Evolutionary conservation across 2,888 invertebrate species (phyloP), one percentile per base, ranked within the genome.

Genomic region (Alcis repandata): DNA sequence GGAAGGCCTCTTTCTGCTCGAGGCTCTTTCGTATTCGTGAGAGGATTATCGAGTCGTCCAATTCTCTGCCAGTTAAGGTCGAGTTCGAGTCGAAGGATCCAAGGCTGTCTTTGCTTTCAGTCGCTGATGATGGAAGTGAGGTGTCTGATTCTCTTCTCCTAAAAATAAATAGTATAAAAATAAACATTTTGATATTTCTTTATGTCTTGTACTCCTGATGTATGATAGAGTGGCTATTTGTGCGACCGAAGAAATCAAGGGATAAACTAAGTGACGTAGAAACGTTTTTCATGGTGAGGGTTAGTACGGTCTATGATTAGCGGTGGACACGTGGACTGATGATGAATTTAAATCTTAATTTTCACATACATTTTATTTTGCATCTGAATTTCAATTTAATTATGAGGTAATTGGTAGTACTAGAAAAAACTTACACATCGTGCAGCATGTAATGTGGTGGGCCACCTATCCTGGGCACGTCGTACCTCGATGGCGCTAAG

Each of bases 1-100:
- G 94, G 88, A 98, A 98, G 79, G 98, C 98, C 85, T 98, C 98
- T 86, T 98, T 98, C 83, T 98, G 97, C 83, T 98, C 97, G 79
- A 97, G 96, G 81, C 97, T 97, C 86, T 97, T 97, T 74, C 97
- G 95, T 84, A 97, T 94, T 89, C 97, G 95, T 71, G 95, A 95
- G 94, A 97, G 95, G 78, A 95, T 95, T 51, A 95, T 94, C 63
- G 96, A 96, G 87, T 96, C 96, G 84, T 96, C 96, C 70, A 95
- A 93, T 75, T 95, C 95, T 79, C 95, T 94, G 63, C 95, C 95
- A 43, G 96, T 95, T 57, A 95, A 89, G 53, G 96, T 95, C 59
- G 95, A 95, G 80, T 94, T 94, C 54, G 96, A 96, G 84, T 95
- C 96, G 86, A 94, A 95, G 46, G 96, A 96, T 71, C 95, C 95